Base-by-base conservation (phyloP, 2,888 invertebrate genomes). In the Acronicta psi region DNA sequence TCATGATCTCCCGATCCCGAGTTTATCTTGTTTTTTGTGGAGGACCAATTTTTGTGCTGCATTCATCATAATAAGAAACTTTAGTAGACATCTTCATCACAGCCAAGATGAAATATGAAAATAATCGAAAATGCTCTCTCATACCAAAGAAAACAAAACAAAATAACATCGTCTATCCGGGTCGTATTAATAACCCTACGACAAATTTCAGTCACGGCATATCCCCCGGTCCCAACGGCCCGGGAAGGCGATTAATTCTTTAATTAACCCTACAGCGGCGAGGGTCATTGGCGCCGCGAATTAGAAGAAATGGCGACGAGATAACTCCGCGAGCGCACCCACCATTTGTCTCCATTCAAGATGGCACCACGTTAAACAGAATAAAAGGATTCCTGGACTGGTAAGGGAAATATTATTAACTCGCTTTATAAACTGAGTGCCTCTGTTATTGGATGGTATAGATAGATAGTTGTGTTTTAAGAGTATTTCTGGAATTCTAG, bases 221-320 rank as follows among this genome's bases (percentile, higher is more conserved):
- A 72, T 75, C 77, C 76, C 74, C 69, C 72, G 78, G 75, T 68
- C 73, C 78, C 73, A 57, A 65, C 73, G 77, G 79, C 71, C 69
- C 73, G 62, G 78, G 79, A 75, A 72, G 61, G 75, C 86, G 85
- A 90, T 90, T 88, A 89, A 90, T 90, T 90, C 89, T 89, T 88
- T 90, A 92, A 92, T 92, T 91, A 92, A 90, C 89, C 86, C 84
- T 81, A 75, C 81, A 73, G 73, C 82, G 76, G 80, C 75, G 71
- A 75, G 81, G 84, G 81, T 79, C 84, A 83, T 81, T 81, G 82
- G 82, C 81, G 81, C 63, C 78, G 82, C 82, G 87, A 90, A 91
- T 91, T 88, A 89, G 86, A 88, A 88, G 88, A 85, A 88, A 88
- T 83, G 84, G 83, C 83, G 83, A 80, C 84, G 81, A 88, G 87